Conservation (phyloP, 2,797 vertebrate genomes). For the Dermochelys coriacea region DNA sequence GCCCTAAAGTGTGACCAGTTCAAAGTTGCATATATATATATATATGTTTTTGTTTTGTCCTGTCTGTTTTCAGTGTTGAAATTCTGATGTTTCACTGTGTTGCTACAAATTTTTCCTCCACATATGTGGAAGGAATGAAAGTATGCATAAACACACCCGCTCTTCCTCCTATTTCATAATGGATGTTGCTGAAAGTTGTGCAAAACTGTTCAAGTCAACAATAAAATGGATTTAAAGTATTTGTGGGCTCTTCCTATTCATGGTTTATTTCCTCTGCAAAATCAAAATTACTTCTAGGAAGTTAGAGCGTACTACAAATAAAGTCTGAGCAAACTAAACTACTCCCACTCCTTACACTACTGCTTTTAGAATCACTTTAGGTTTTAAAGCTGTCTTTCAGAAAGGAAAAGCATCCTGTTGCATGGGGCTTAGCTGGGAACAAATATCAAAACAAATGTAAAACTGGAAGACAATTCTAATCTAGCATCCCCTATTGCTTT, state of each 20-base stretch:
- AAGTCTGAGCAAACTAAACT: neutral
- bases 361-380: neutral
- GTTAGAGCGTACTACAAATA: accelerated
- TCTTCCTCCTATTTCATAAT: conserved; percentile 79
- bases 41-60: conserved; percentile 70
- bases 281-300: neutral
- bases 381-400: neutral
- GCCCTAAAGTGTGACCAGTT: conserved; percentile 77
- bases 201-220: conserved; percentile 80
- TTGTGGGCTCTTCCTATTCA: neutral
- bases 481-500: neutral
- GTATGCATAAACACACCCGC: conserved; percentile 59
- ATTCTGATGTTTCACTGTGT: conserved; percentile 73
- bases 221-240: conserved; percentile 82
- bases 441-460: neutral
- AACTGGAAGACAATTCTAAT: neutral
- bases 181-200: conserved; percentile 81
- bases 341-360: neutral
- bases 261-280: neutral
- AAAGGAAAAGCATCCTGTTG: neutral
- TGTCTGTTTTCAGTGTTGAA: conserved; percentile 79
- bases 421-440: neutral
- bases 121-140: conserved; percentile 65
- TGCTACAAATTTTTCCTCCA: conserved; percentile 71
- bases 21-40: conserved; percentile 78